Percentiles rank a stretch among this genome's conserved stretches.
Evolutionary conservation across 2,113 vertebrate species (phyloP).

Genomic region (Fregata magnificens): DNA sequence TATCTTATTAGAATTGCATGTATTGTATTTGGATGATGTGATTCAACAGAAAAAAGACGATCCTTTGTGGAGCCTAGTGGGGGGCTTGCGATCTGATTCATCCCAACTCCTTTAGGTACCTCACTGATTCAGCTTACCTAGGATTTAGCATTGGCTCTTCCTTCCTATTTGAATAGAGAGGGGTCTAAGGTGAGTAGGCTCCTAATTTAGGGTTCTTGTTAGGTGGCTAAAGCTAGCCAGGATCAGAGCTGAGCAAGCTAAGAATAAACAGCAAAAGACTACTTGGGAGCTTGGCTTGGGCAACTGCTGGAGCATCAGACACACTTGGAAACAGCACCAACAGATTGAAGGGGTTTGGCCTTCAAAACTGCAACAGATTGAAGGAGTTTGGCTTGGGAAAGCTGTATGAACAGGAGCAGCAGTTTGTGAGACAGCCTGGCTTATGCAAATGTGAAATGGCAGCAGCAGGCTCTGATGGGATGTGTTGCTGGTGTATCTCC

Average conservation of each 20-base stretch:
- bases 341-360: constrained; percentile 64
- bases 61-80: background rate
- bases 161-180: background rate
- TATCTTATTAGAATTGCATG: background rate
- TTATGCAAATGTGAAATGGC: constrained; percentile 55
- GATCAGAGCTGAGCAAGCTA: constrained; percentile 1
- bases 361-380: constrained; percentile 65
- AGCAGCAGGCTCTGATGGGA: constrained; percentile 59
- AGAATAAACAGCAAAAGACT: constrained; percentile 27
- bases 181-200: background rate
- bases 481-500: constrained; percentile 60
- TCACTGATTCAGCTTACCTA: background rate
- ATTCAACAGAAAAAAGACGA: background rate
- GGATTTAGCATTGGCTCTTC: background rate
- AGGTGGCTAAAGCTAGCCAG: background rate
- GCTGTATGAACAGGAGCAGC: constrained; percentile 49
- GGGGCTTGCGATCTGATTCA: background rate
- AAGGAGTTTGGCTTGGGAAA: constrained; percentile 59
- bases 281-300: constrained; percentile 33
- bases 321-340: constrained; percentile 51
- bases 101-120: background rate
- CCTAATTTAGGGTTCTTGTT: background rate
- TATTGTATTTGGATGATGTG: background rate
- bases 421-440: constrained; percentile 62
- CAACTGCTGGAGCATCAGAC: constrained; percentile 60